Evolutionary conservation across 2,888 invertebrate species (phyloP).

Genomic region (Falcaria lacertinaria): DNA sequence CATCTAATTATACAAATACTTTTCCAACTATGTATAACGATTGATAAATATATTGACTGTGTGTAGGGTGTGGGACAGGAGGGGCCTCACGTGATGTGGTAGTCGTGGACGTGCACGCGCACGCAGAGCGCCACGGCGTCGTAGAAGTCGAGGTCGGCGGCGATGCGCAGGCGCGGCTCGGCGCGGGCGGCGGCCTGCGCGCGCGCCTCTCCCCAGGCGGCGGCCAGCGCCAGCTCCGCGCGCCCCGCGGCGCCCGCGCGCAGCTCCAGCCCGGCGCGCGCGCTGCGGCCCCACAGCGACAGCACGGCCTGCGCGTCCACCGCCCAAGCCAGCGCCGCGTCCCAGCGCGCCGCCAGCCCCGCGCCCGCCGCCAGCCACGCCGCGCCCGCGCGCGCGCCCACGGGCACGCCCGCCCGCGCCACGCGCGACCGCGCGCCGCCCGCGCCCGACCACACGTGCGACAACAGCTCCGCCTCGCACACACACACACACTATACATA

Average conservation of each 20-base stretch:
- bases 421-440: constrained; percentile 46
- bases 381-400: constrained; percentile 9
- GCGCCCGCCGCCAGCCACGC: constrained; percentile 18
- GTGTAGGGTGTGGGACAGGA: not conserved
- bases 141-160: constrained; percentile 59
- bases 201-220: constrained; percentile 12
- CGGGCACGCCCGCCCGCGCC: constrained; percentile 38
- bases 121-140: constrained; percentile 50
- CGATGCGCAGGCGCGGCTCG: constrained; percentile 36
- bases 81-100: constrained; percentile 13
- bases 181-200: constrained; percentile 14
- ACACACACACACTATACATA: not conserved
- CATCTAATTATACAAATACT: too few species aligned
- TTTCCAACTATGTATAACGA: too few species aligned
- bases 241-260: constrained; percentile 15
- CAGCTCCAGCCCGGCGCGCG: constrained; percentile 15
- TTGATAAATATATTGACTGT: not conserved
- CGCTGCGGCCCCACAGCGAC: constrained; percentile 16
- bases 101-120: constrained; percentile 31
- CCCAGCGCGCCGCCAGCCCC: constrained; percentile 10
- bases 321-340: constrained; percentile 20
- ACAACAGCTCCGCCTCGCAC: constrained; percentile 52
- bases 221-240: constrained; percentile 18
- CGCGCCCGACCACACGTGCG: constrained; percentile 61
- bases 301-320: constrained; percentile 19